phyloP scores from a whole-genome alignment of 2,113 vertebrate species.

The Coptodon rendalli region DNA sequence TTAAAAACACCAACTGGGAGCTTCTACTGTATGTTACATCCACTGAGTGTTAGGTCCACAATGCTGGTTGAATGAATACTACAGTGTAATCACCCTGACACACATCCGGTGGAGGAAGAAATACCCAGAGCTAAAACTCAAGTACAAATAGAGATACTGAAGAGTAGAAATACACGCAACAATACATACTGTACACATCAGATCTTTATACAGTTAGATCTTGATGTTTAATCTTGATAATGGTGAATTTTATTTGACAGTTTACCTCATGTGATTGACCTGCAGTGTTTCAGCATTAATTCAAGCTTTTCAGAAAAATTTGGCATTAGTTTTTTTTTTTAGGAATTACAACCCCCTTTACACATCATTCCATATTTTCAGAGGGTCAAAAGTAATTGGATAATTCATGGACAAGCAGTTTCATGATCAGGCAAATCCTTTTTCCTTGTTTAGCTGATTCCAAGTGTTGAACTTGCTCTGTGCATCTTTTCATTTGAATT shows the following conservation, averaged over 20 bases:
- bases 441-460: background rate
- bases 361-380: background rate
- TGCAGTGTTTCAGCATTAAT: background rate
- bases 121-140: background rate
- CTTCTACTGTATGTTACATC: background rate
- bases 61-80: background rate
- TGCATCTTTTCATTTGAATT: background rate
- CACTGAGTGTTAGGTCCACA: background rate
- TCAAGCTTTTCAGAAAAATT: background rate
- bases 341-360: background rate
- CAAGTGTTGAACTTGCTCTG: background rate
- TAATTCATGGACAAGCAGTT: background rate
- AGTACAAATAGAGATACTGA: background rate
- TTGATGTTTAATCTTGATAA: background rate
- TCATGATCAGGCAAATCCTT: background rate
- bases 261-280: background rate
- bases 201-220: background rate
- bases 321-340: background rate
- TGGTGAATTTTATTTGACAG: background rate
- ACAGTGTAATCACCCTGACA: background rate
- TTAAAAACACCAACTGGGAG: slow-evolving; percentile 33
- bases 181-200: background rate
- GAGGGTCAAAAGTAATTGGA: background rate
- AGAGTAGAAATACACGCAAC: background rate
- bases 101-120: background rate